Conservation (phyloP, 2,888 invertebrate genomes). For the Ichneumoninae sp. region DNA sequence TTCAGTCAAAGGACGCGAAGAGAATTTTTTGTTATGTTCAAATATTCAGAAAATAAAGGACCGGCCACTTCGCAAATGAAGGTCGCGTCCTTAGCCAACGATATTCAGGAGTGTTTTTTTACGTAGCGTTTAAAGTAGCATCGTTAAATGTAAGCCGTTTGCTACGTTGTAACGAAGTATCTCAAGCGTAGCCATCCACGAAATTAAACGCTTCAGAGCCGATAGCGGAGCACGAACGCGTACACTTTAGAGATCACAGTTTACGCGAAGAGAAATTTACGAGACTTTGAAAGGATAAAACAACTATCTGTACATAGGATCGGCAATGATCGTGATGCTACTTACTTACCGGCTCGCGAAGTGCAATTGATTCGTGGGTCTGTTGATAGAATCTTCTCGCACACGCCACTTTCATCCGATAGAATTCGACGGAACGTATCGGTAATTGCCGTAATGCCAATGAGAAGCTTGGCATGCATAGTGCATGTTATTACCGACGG, state of each 20-base stretch:
- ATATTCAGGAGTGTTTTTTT: constrained; percentile 17
- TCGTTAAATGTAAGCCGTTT: constrained; percentile 17
- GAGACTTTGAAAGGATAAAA: background rate
- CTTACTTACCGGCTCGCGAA: background rate
- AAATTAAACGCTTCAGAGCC: background rate
- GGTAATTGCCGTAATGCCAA: constrained; percentile 1
- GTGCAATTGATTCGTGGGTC: constrained; percentile 2
- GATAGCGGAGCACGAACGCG: background rate
- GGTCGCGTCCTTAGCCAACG: background rate
- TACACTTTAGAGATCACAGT: constrained; percentile 14
- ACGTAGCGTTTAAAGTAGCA: constrained; percentile 13
- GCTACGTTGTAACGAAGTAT: constrained; percentile 5
- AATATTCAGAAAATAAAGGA: constrained; percentile 7
- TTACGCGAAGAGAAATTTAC: background rate
- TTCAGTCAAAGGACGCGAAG: background rate
- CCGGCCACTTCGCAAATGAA: constrained; percentile 3
- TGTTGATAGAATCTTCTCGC: background rate
- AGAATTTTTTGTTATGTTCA: background rate
- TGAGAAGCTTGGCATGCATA: constrained; percentile 1
- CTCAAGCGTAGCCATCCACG: background rate
- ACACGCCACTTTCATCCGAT: background rate
- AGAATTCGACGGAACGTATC: constrained; percentile 14
- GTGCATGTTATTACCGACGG: constrained; percentile 1
- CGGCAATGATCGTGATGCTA: background rate
- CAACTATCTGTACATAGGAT: background rate